These are phyloP conservation scores for Microctenopoma steveboyesi DNA, from an alignment of 2,797 vertebrate species.

Conservation along the genomic window DNA sequence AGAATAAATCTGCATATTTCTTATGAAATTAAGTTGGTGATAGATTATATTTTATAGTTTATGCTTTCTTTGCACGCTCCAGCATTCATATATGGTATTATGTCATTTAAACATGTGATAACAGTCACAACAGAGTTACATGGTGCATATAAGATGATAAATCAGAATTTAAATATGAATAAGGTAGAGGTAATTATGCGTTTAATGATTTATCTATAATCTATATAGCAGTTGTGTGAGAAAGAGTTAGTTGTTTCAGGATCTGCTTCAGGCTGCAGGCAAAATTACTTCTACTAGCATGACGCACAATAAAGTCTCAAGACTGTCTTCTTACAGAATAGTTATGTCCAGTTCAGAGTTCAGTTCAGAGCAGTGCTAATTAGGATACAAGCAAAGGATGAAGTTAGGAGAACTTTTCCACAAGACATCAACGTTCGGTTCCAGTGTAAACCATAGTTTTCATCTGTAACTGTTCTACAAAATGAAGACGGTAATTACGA, in stretches of 20 bases:
- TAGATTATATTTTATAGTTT: conserved; percentile 20
- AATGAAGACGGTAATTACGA: too few species aligned
- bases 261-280: too few species aligned
- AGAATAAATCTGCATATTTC: conserved; percentile 57
- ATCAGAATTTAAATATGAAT: not conserved
- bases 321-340: too few species aligned
- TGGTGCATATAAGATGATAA: not conserved
- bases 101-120: not conserved
- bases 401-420: too few species aligned
- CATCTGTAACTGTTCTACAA: too few species aligned
- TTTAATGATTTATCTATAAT: not conserved
- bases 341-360: too few species aligned
- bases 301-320: too few species aligned
- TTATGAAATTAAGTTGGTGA: conserved; percentile 48
- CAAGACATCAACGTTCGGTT: too few species aligned
- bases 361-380: too few species aligned
- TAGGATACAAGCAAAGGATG: too few species aligned
- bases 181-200: not conserved
- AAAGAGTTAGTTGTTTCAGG: not conserved
- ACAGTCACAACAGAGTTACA: conserved; percentile 1
- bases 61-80: not conserved
- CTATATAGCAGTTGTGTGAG: not conserved
- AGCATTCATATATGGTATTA: conserved; percentile 6
- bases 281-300: too few species aligned
- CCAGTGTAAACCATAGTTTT: too few species aligned